phyloP scores from a whole-genome alignment of 2,113 vertebrate species.

The Peromyscus polionotus region DNA sequence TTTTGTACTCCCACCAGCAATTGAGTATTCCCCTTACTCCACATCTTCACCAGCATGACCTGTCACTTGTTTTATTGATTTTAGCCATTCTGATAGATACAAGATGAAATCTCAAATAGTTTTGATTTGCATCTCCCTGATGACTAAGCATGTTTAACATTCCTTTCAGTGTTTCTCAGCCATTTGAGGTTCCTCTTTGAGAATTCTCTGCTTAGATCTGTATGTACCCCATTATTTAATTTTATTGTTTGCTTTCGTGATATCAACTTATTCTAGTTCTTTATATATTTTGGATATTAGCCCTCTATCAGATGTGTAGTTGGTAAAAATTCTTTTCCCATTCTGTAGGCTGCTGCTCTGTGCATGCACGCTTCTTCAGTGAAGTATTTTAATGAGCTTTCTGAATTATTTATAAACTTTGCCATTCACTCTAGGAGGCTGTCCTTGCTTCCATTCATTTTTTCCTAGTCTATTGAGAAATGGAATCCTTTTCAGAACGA shows the following conservation, averaged over 20 bases:
- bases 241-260: neutral
- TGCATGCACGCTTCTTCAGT: neutral
- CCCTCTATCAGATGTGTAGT: neutral
- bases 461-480: neutral
- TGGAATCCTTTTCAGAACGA: neutral
- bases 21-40: neutral
- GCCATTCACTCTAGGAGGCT: neutral
- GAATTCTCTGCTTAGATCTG: neutral
- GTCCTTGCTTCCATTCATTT: neutral
- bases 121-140: neutral
- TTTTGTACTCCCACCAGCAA: neutral
- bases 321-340: neutral
- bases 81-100: neutral
- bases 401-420: neutral
- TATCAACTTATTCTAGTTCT: neutral
- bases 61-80: neutral
- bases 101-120: neutral
- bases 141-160: neutral
- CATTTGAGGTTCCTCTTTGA: neutral
- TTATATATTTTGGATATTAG: neutral
- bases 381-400: neutral
- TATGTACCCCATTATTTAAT: neutral
- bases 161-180: neutral
- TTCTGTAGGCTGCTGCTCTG: neutral
- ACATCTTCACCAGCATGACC: neutral